These are phyloP conservation scores for Notodonta ziczac DNA, from an alignment of 2,888 invertebrate species.

Conservation along the genomic window DNA sequence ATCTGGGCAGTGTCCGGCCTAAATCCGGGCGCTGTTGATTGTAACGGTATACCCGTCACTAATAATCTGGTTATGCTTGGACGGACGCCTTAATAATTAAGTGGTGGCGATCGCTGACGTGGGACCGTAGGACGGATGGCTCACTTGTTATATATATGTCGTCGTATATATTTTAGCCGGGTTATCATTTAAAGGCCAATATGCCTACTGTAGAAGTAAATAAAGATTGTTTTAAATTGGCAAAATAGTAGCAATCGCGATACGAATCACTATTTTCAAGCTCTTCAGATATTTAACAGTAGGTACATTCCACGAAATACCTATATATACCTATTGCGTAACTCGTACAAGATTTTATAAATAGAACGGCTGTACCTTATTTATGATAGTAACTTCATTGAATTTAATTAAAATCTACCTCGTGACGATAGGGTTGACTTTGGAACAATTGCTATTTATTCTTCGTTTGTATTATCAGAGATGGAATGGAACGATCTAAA, in stretches of 20 bases:
- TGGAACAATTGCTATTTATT: not conserved
- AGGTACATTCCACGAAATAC: too few relatives aligned
- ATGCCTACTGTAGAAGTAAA: too few relatives aligned
- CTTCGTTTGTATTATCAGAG: not conserved
- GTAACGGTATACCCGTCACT: not conserved
- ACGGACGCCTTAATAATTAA: conserved; percentile 1
- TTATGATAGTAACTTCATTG: not conserved
- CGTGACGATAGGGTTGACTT: not conserved
- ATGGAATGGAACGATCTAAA: not conserved
- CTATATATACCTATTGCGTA: too few relatives aligned
- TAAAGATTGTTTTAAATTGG: too few relatives aligned
- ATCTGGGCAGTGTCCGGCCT: not conserved
- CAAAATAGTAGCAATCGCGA: too few relatives aligned
- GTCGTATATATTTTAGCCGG: too few relatives aligned
- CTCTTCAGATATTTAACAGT: too few relatives aligned
- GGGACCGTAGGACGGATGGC: not conserved
- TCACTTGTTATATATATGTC: too few relatives aligned
- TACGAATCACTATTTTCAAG: too few relatives aligned
- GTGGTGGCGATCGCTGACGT: not conserved
- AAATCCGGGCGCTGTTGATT: not conserved
- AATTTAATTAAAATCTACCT: conserved; percentile 1
- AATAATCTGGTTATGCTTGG: not conserved
- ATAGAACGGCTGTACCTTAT: not conserved
- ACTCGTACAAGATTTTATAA: not conserved
- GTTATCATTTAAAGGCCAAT: too few relatives aligned